A percentile compares a stretch with the other conserved stretches of the same genome.
Conservation (phyloP, 1,140 invertebrate genomes). For the Saxidomus purpurata region DNA sequence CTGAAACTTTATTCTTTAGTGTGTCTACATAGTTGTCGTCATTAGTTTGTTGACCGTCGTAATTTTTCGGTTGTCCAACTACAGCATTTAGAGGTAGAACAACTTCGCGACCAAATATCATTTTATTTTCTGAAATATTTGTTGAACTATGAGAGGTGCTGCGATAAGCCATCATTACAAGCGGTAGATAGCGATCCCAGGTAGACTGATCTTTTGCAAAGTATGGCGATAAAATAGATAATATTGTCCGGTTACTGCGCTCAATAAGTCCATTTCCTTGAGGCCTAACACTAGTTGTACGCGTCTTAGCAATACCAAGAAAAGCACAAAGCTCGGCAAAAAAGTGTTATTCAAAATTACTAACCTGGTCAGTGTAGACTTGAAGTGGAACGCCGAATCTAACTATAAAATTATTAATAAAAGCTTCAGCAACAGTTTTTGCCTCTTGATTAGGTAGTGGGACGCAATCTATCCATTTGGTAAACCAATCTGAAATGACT, state of each 20-base stretch:
- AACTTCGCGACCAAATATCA: conserved; percentile 27
- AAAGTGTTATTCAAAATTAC: conserved; percentile 20
- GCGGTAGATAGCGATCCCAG: background rate
- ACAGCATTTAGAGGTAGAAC: background rate
- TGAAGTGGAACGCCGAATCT: no score
- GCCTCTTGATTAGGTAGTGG: no score
- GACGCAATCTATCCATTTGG: no score
- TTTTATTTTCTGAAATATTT: conserved; percentile 26
- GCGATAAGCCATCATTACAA: conserved; percentile 64
- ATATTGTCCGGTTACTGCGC: background rate
- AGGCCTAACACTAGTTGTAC: background rate
- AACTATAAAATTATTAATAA: no score
- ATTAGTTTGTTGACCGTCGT: background rate
- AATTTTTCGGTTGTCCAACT: background rate
- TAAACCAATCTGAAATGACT: no score
- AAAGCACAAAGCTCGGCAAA: no score
- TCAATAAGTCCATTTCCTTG: conserved; percentile 9
- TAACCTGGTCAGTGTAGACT: conserved; percentile 13
- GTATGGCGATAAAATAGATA: background rate
- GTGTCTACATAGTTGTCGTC: conserved; percentile 19
- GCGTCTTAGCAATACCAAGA: no score
- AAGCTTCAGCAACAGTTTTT: no score
- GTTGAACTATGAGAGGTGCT: background rate
- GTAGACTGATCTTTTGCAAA: background rate
- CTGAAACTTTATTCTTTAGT: conserved; percentile 5